Base-by-base conservation (phyloP, 2,888 invertebrate genomes). In the Clostera curtula region DNA sequence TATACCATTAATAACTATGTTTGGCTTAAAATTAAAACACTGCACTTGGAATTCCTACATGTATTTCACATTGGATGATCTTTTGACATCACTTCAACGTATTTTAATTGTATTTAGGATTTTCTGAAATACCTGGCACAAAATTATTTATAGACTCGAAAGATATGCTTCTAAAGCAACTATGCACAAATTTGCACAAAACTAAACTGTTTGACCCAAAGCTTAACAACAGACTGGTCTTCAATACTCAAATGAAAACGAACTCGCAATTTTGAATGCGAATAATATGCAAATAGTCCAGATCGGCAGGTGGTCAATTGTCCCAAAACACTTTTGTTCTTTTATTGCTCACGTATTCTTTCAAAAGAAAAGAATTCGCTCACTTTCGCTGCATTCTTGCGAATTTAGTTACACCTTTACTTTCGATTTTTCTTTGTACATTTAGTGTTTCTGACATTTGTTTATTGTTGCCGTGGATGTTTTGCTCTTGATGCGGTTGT, bases 241-340 rank as follows among this genome's bases (percentile, higher is more conserved):
- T 37, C 12, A 25, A 25, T 35, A 43, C 40, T 49, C 38, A 62
- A 59, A 48, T 57, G 72, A 69, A 73, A 77, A 50, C 57, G 71
- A 73, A 75, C 66, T 57, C 34, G 39, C 24, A 22, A 29, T 50
- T 45, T 59, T 56, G 50, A 56, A 61, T 60, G 71, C 73, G 63
- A 77, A 80, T 75, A 74, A 72, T 76, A 79, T 80, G 72, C 72
- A 75, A 79, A 79, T 71, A 40, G 50, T 42, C 36, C 37, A 35
- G 41, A 68, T 61, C 79, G 36, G 64, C 72, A 71, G 80, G 80
- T 70, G 80, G 76, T 60, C 72, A 54, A 65, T 72, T 73, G 66
- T 73, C 23, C 35, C 25, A 30, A 33, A 31, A 21, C 18, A 29
- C 40, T 41, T 42, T 65, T 67, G 63, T 70, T 50, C 47, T 38